Evolutionary conservation across 2,113 vertebrate genomes (phyloP), one percentile per base, ranked within the genome.

Genomic region (Passer montanus): DNA sequence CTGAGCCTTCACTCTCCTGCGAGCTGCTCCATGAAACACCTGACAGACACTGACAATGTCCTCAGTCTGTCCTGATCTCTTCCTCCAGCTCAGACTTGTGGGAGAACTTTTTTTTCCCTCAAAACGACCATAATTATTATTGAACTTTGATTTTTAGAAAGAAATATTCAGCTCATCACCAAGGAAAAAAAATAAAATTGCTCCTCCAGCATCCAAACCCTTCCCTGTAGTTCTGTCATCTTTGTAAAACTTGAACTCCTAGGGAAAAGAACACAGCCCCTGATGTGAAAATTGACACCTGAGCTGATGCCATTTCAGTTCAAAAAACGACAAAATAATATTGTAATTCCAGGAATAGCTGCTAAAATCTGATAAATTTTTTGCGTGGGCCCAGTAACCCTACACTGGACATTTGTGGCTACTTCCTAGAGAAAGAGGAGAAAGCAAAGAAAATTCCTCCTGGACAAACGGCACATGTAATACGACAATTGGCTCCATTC

Each of bases 381-480:
- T 78, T 63, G 84, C 84, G 55, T 94, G 95, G 91, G 78, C 82
- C 63, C 63, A 33, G 94, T 96, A 95, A 97, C 82, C 47, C 43
- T 86, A 97, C 78, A 67, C 93, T 93, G 91, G 93, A 91, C 70
- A 0, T 91, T 96, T 96, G 87, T 83, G 90, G 50, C 84, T n/a
- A 95, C 87, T 96, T 96, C 96, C 95, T 95, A 94, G 87, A 70
- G 95, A 96, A 96, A 96, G 63, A 80, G 78, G 96, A 97, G 94
- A 97, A 91, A 95, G 91, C 77, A 97, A 79, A 96, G 94, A 83
- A 85, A 96, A 96, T 95, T 94, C 84, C 72, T 91, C 64, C 20
- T 53, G 21, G 8, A 80, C 89, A 80, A 97, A 62, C n/a, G 70
- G 90, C 79, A 11, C 85, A 88, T 47, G 94, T 83, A 95, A 95